Evolutionary conservation across 1,140 invertebrate species (phyloP).

Genomic region (Zaprionus camerounensis): DNA sequence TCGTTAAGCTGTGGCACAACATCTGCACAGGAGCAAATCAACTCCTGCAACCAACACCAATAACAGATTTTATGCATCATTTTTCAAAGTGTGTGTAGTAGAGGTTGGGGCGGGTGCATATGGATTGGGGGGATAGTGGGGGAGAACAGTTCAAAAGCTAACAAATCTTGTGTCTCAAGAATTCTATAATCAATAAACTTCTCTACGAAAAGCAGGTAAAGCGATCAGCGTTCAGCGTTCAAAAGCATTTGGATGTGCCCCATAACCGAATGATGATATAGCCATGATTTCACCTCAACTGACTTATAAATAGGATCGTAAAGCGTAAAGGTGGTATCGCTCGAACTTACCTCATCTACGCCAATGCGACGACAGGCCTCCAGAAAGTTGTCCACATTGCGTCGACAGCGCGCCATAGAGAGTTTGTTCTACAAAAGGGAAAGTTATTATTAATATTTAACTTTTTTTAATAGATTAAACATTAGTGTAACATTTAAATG

Average conservation of each 20-base stretch:
- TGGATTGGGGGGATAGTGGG: background rate
- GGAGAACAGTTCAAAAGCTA: conserved; percentile 5
- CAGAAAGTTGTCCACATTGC: conserved; percentile 98
- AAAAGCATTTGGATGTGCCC: conserved; percentile 7
- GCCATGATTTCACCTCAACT: conserved; percentile 18
- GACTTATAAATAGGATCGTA: background rate
- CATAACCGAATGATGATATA: conserved; percentile 4
- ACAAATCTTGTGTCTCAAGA: background rate
- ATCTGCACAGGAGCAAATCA: conserved; percentile 90
- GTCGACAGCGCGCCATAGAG: conserved; percentile 95
- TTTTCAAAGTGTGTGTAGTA: conserved; percentile 53
- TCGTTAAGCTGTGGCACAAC: conserved; percentile 85
- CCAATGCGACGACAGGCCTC: conserved; percentile 97
- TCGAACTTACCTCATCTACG: conserved; percentile 92
- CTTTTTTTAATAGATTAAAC: background rate
- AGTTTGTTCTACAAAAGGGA: conserved; percentile 91
- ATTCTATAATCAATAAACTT: conserved; percentile 16
- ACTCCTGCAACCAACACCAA: conserved; percentile 90
- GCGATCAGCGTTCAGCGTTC: background rate
- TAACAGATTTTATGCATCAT: conserved; percentile 83
- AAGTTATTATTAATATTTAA: conserved; percentile 4
- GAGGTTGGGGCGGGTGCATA: background rate
- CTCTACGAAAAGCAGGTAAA: background rate
- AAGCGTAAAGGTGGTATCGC: background rate
- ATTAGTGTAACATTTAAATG: background rate